These are phyloP conservation scores for Ceratosolen fusciceps DNA, from an alignment of 1,140 invertebrate genomes.

Conservation along the genomic window DNA sequence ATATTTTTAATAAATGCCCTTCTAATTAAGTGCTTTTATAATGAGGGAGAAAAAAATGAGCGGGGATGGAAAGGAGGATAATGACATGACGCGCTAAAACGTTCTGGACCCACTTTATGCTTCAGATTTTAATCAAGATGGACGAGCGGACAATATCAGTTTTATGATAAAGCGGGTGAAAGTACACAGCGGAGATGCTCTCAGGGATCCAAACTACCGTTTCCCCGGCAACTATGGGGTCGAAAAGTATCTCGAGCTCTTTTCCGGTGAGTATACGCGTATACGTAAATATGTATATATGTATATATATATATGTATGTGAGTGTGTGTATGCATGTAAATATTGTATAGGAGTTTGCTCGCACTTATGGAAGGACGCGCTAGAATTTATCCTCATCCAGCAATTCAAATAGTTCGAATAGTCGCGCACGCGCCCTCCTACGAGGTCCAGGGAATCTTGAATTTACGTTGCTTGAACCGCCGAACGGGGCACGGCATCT, in stretches of 20 bases:
- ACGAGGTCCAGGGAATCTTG: background rate
- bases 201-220: slow-evolving; percentile 87
- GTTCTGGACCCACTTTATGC: slow-evolving; percentile 37
- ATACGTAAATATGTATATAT: too few relatives aligned
- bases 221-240: slow-evolving; percentile 95
- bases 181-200: slow-evolving; percentile 87
- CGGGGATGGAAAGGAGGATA: background rate
- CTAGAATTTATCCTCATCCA: slow-evolving; percentile 14
- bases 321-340: too few relatives aligned
- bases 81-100: background rate
- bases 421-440: background rate
- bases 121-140: slow-evolving; percentile 94
- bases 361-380: slow-evolving; percentile 29
- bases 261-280: slow-evolving; percentile 81
- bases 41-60: background rate
- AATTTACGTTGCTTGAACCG: slow-evolving; percentile 29
- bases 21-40: slow-evolving; percentile 15
- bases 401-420: slow-evolving; percentile 46
- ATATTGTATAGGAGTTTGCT: too few relatives aligned
- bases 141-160: slow-evolving; percentile 91
- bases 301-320: too few relatives aligned
- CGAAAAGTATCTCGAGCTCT: slow-evolving; percentile 93
- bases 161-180: slow-evolving; percentile 98
- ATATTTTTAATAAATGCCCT: slow-evolving; percentile 21
- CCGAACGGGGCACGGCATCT: background rate